These are phyloP conservation scores for Epinephelus fuscoguttatus DNA, from an alignment of 2,113 vertebrate species.

Conservation along the genomic window DNA sequence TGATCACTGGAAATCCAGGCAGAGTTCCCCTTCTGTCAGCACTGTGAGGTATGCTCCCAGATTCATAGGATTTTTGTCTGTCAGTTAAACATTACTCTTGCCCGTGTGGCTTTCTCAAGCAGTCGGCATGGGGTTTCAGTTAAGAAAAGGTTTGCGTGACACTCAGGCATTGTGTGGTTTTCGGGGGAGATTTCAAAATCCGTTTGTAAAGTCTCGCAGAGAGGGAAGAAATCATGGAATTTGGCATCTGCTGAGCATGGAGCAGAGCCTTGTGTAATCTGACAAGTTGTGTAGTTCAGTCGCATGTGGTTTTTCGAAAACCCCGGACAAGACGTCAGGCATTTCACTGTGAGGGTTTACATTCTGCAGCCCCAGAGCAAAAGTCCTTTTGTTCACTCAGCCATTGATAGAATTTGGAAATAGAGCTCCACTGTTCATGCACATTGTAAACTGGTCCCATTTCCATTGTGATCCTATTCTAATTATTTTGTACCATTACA, in stretches of 20 bases:
- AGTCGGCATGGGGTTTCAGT: conserved; percentile 59
- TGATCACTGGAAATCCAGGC: conserved; percentile 50
- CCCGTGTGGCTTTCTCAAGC: conserved; percentile 60
- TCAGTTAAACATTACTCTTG: conserved; percentile 50
- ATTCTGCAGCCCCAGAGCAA: conserved; percentile 46
- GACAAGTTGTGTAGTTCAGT: conserved; percentile 66
- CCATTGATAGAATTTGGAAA: conserved; percentile 53
- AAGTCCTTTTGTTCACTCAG: conserved; percentile 66
- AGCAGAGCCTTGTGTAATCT: conserved; percentile 62
- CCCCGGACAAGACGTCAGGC: conserved; percentile 45
- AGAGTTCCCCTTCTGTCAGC: conserved; percentile 51
- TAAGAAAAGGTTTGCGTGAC: conserved; percentile 73
- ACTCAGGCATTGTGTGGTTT: conserved; percentile 69
- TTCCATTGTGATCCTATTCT: conserved; percentile 23
- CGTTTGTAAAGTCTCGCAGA: conserved; percentile 59
- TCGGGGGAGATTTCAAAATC: conserved; percentile 59
- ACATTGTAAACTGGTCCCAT: conserved; percentile 32
- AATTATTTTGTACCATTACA: conserved; percentile 18
- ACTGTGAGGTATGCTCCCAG: conserved; percentile 37
- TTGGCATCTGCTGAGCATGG: conserved; percentile 42
- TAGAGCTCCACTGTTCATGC: conserved; percentile 42
- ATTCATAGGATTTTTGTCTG: conserved; percentile 56
- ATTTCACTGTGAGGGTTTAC: conserved; percentile 62
- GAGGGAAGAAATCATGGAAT: conserved; percentile 65
- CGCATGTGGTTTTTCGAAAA: conserved; percentile 54